Evolutionary conservation across 2,797 vertebrate species (phyloP), one percentile per base, ranked within the genome.

Genomic region (Crocodylus rhombifer): DNA sequence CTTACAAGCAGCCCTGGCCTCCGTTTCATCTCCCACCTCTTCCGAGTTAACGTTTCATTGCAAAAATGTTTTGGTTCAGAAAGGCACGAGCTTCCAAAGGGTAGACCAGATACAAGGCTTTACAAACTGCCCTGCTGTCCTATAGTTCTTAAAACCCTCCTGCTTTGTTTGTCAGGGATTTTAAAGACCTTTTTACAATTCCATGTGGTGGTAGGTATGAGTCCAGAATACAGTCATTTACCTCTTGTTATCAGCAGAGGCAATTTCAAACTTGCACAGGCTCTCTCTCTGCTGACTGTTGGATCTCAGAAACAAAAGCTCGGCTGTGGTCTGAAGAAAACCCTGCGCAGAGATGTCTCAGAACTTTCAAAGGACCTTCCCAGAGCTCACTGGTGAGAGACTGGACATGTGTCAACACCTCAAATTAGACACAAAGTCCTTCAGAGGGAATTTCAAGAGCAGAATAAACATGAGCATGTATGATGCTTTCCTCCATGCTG

Each of bases 331-430:
- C 77, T 79, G 62, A 94, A 86, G 80, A 61, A 82, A 51, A 69
- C 74, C 85, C 2, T 0, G 82, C 73, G n/a, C 86, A 56, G 33
- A 96, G 80, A 86, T 91, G 94, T 91, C 96, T 96, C 94, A 97
- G 96, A 96, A 91, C 64, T 93, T 88, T 94, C 87, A 96, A 96
- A 96, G 94, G 95, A 82, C 86, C 51, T 94, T 89, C 77, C 90
- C 75, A 88, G 83, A 94, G 88, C 79, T 82, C 90, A 90, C 81
- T 94, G 94, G 94, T 87, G 83, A 86, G 86, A 86, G 92, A 90
- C 88, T 95, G 95, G 92, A 94, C 87, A 95, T 89, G 67, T 20
- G 91, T 95, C 95, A 96, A 80, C 86, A 91, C 42, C 80, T 85
- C 84, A 93, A 96, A 95, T 80, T 80, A 86, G 90, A 93, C 84